Conservation (phyloP, 2,888 invertebrate species). For the Thera obeliscata region DNA sequence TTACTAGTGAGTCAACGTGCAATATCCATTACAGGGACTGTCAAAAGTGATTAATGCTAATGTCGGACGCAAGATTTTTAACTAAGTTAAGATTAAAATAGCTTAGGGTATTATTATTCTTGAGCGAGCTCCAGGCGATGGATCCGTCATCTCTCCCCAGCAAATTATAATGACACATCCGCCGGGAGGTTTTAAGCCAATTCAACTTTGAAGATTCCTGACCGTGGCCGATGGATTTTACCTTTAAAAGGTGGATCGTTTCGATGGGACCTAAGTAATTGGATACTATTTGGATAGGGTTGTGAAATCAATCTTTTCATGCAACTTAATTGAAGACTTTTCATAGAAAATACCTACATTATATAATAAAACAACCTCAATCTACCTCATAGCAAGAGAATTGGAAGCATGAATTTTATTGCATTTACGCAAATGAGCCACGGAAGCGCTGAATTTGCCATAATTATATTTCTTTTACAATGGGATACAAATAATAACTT, state of each 20-base stretch:
- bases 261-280: conserved; percentile 31
- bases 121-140: conserved; percentile 68
- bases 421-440: conserved; percentile 54
- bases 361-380: not conserved
- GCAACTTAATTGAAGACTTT: not conserved
- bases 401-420: conserved; percentile 41
- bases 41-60: conserved; percentile 83
- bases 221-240: conserved; percentile 58
- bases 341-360: not conserved
- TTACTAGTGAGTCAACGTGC: conserved; percentile 34
- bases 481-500: conserved; percentile 69
- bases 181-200: conserved; percentile 80
- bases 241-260: conserved; percentile 52
- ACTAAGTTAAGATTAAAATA: conserved; percentile 84
- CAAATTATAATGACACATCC: conserved; percentile 83
- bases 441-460: conserved; percentile 57
- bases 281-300: conserved; percentile 24
- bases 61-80: conserved; percentile 83
- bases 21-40: conserved; percentile 78
- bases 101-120: conserved; percentile 80
- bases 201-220: conserved; percentile 72
- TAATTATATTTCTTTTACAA: conserved; percentile 65
- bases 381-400: conserved; percentile 1
- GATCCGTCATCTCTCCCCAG: conserved; percentile 81
- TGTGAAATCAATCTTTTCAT: conserved; percentile 14